Evolutionary conservation across 2,113 vertebrate species (phyloP).

Genomic region (Corythornis cristatus): DNA sequence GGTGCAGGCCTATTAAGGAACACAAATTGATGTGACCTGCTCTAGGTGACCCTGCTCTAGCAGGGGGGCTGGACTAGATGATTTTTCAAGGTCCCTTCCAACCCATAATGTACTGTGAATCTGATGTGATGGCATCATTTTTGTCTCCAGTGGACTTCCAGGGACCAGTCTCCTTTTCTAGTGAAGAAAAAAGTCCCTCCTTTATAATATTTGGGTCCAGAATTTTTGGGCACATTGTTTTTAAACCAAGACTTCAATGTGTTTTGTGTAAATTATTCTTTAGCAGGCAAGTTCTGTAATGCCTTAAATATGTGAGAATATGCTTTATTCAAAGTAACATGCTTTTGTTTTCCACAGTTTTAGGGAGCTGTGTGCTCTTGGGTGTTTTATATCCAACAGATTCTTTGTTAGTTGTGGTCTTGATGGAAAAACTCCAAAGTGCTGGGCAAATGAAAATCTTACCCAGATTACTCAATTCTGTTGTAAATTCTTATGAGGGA

Average conservation of each 20-base stretch:
- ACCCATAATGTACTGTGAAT: not conserved
- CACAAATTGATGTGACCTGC: not conserved
- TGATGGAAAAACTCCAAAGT: not conserved
- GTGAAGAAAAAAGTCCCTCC: not conserved
- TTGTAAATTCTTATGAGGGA: not conserved
- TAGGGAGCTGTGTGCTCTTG: not conserved
- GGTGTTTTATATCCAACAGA: not conserved
- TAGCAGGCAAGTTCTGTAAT: not conserved
- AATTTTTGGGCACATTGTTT: not conserved
- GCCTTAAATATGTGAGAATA: not conserved
- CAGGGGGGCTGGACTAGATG: too few relatives aligned
- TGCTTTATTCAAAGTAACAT: not conserved
- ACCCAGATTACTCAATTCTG: not conserved
- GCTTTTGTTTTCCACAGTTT: not conserved
- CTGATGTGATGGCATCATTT: not conserved
- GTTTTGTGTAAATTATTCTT: not conserved
- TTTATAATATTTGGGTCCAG: not conserved
- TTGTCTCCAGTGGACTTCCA: not conserved
- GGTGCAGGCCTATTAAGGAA: not conserved
- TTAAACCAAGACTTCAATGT: not conserved
- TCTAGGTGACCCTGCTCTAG: too few relatives aligned
- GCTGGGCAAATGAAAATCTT: not conserved
- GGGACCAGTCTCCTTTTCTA: not conserved
- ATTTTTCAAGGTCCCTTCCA: too few relatives aligned
- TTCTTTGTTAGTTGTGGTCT: not conserved